phyloP scores from a whole-genome alignment of 35 echinoderm and acorn worm genomes.

The Patiria miniata region DNA sequence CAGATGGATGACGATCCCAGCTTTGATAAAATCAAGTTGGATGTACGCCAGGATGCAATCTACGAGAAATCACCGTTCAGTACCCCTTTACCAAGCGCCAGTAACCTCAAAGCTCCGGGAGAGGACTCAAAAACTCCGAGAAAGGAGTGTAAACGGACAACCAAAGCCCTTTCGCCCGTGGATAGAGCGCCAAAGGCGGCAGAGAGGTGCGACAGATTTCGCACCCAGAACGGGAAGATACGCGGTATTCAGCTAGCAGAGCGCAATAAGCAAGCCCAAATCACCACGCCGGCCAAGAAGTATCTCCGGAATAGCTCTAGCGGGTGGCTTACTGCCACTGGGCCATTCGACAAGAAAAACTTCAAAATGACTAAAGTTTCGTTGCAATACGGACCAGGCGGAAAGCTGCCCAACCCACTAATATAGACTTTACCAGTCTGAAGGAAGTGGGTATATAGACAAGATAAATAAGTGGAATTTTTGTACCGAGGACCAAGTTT shows the following conservation, averaged over 20 bases:
- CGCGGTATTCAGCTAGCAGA: slow-evolving; percentile 10
- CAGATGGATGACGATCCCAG: not conserved
- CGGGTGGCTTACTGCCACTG: not conserved
- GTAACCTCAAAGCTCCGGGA: not conserved
- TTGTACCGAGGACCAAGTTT: no score
- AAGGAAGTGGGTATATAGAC: no score
- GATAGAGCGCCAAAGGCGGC: not conserved
- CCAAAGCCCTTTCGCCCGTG: not conserved
- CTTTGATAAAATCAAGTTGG: slow-evolving; percentile 29
- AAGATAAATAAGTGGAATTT: no score
- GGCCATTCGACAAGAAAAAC: not conserved
- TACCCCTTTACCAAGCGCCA: not conserved
- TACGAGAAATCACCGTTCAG: not conserved
- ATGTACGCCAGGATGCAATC: slow-evolving; percentile 4
- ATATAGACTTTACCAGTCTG: not conserved
- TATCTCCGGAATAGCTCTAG: not conserved
- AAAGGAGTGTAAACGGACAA: not conserved
- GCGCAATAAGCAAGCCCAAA: not conserved
- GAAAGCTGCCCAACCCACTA: not conserved
- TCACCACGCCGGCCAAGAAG: not conserved
- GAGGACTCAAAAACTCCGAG: not conserved
- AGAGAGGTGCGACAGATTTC: slow-evolving; percentile 8
- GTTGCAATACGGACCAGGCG: slow-evolving; percentile 2
- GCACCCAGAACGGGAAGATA: not conserved
- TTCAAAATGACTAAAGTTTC: slow-evolving; percentile 19